A percentile compares a stretch with the other conserved stretches of the same genome.
Evolutionary conservation across 2,797 vertebrate species (phyloP).

Genomic region (Lithobates pipiens): DNA sequence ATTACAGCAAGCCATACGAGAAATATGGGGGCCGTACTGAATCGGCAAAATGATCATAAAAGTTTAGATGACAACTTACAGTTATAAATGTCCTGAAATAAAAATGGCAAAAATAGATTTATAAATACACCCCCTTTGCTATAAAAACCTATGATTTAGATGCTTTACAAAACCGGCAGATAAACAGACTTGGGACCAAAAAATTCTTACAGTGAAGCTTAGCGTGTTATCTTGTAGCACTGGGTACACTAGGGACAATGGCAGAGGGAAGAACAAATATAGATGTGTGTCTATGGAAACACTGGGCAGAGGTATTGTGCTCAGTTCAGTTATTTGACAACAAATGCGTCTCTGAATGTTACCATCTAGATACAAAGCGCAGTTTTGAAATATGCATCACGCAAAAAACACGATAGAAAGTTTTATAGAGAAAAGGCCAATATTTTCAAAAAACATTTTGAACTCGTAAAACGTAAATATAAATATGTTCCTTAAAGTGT

Average conservation of each 20-base stretch:
- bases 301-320: slow-evolving; percentile 12
- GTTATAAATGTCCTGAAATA: too few relatives aligned
- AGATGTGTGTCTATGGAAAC: slow-evolving; percentile 60
- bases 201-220: slow-evolving; percentile 22
- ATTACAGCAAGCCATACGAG: too few relatives aligned
- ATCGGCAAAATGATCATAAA: too few relatives aligned
- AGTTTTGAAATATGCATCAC: not conserved
- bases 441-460: too few relatives aligned
- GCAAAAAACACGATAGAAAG: not conserved
- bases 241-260: slow-evolving; percentile 44
- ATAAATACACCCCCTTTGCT: too few relatives aligned
- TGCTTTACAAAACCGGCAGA: not conserved
- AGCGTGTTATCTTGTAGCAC: slow-evolving; percentile 32
- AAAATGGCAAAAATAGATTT: too few relatives aligned
- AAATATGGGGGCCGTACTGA: too few relatives aligned
- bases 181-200: not conserved
- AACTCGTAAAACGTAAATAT: too few relatives aligned
- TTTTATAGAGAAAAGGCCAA: too few relatives aligned
- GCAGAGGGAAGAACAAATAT: slow-evolving; percentile 47
- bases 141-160: too few relatives aligned
- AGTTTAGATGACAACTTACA: too few relatives aligned
- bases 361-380: not conserved
- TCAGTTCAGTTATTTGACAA: slow-evolving; percentile 36
- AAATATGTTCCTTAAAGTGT: too few relatives aligned
- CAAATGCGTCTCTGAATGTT: not conserved